Evolutionary conservation across 2,888 invertebrate species (phyloP).

Genomic region (Melikaiella ostensackeni): DNA sequence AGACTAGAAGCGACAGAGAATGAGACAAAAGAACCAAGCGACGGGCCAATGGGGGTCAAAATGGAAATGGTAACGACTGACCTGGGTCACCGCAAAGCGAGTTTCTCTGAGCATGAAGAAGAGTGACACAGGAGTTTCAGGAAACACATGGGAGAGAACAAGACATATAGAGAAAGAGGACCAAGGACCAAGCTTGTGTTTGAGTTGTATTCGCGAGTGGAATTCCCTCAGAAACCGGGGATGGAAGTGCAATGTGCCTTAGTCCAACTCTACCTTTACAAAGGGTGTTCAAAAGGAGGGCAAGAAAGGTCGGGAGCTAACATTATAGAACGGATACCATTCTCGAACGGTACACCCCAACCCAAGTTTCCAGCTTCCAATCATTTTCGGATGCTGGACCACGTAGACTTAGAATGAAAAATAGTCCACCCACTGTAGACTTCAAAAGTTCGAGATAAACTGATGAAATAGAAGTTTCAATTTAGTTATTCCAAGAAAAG

Average conservation of each 20-base stretch:
- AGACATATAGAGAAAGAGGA: slow-evolving; percentile 36
- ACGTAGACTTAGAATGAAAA: not conserved
- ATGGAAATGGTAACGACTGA: slow-evolving; percentile 44
- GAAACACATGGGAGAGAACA: slow-evolving; percentile 36
- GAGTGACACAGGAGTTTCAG: slow-evolving; percentile 30
- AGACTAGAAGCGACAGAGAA: not conserved
- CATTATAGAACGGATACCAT: slow-evolving; percentile 19
- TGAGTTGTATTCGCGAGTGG: slow-evolving; percentile 35
- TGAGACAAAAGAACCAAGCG: slow-evolving; percentile 4
- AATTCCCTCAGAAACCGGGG: slow-evolving; percentile 8
- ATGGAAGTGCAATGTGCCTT: slow-evolving; percentile 21
- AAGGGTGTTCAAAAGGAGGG: slow-evolving; percentile 18
- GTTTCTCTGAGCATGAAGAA: slow-evolving; percentile 17
- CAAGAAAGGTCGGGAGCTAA: slow-evolving; percentile 16
- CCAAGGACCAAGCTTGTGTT: slow-evolving; percentile 31
- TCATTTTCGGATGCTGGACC: slow-evolving; percentile 1
- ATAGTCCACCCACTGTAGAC: not conserved
- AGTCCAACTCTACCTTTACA: slow-evolving; percentile 27
- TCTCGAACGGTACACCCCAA: slow-evolving; percentile 5
- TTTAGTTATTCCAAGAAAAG: not conserved
- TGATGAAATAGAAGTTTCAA: not conserved
- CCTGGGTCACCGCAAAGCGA: slow-evolving; percentile 44
- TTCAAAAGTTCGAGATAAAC: not conserved
- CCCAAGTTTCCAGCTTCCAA: not conserved
- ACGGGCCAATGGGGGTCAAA: slow-evolving; percentile 25